These are phyloP conservation scores for Hemibagrus guttatus DNA, from an alignment of 2,797 vertebrate species.

Conservation along the genomic window DNA sequence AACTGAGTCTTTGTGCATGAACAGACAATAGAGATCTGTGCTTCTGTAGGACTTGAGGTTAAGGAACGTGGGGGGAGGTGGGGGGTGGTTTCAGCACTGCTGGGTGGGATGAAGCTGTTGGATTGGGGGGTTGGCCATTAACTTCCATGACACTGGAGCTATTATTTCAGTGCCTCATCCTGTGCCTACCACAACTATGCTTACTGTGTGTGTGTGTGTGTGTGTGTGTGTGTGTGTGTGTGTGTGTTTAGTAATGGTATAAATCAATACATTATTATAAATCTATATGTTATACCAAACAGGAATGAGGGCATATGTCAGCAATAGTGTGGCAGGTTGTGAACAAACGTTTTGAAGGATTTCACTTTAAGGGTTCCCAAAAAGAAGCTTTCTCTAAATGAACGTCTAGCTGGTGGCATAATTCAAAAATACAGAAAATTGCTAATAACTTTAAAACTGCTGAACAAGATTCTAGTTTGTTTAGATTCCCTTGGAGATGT, in stretches of 20 bases:
- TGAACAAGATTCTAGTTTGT: too few relatives aligned
- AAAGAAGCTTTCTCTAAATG: too few relatives aligned
- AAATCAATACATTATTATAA: neutral
- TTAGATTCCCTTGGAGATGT: too few relatives aligned
- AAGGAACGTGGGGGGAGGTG: constrained; percentile 43
- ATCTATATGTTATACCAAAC: too few relatives aligned
- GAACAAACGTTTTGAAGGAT: too few relatives aligned
- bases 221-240: constrained; percentile 4
- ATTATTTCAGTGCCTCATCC: constrained; percentile 42
- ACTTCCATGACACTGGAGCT: constrained; percentile 42
- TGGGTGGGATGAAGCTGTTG: constrained; percentile 27
- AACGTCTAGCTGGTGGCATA: too few relatives aligned
- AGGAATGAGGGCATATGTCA: too few relatives aligned
- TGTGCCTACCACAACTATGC: constrained; percentile 36
- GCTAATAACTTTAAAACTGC: too few relatives aligned
- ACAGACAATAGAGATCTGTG: constrained; percentile 53
- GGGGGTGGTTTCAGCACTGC: constrained; percentile 1
- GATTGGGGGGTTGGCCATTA: constrained; percentile 14
- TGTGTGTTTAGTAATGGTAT: neutral
- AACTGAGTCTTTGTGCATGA: constrained; percentile 54
- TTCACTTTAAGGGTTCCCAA: too few relatives aligned
- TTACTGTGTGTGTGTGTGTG: constrained; percentile 15
- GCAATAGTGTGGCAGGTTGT: too few relatives aligned
- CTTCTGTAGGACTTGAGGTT: constrained; percentile 43
- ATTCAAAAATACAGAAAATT: too few relatives aligned